Evolutionary conservation across 2,797 vertebrate genomes (phyloP), one percentile per base, ranked within the genome.

Genomic region (Dermochelys coriacea): DNA sequence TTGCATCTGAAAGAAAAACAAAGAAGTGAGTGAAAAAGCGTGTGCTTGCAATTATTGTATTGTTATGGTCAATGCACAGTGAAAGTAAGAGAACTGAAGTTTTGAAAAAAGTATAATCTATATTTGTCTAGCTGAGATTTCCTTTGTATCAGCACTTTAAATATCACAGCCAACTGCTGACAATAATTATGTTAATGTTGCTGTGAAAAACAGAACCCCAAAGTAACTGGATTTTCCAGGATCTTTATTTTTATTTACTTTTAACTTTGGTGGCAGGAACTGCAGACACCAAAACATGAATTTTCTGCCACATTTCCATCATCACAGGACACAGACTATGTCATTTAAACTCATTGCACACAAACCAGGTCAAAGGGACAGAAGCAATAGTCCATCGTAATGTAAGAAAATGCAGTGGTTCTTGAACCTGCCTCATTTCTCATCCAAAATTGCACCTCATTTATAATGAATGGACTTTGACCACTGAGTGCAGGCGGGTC

Each of bases 61-160:
- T 93, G 8, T 41, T 92, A 80, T 49, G 91, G 96, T 95, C 54
- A 93, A 95, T 89, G 84, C 49, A 82, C 1, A 54, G 90, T 12
- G 87, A 87, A 97, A 97, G 96, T 86, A 96, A 92, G n/a, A 86
- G 55, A 94, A 92, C 0, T 8, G 16, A 91, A 93, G 49, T 82
- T 97, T 84, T 82, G 47, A 93, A 94, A 64, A 95, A 96, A 94
- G 82, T 86, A 87, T 34, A 93, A 96, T 82, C 87, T 86, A 18
- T 95, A 97, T 95, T 97, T 98, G 93, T 97, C 82, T 93, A 92
- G 91, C 88, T 94, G 87, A 88, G 80, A 61, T 8, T 96, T 97
- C 87, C 71, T 93, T 96, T 80, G 79, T 84, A 80, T 96, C 96
- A 98, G 95, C 95, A 95, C 89, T 98, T 97, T 86, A 96, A 97